Evolutionary conservation across 1,140 invertebrate species (phyloP).

Genomic region (Oscheius sp.): DNA sequence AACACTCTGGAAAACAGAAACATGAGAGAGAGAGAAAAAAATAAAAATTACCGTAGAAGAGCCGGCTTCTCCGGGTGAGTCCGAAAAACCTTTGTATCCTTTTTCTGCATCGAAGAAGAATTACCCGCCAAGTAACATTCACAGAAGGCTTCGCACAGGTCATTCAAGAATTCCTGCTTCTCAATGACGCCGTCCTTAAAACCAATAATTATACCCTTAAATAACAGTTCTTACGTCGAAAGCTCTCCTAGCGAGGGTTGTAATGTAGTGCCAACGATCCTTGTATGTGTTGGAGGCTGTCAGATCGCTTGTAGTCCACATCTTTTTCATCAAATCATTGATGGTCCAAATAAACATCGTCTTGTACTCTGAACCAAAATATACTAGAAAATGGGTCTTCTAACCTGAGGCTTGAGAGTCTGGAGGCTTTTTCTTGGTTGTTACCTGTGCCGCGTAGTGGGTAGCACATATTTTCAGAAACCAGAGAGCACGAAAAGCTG

Average conservation of each 20-base stretch:
- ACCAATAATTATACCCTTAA: not conserved
- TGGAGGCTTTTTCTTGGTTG: too few species aligned
- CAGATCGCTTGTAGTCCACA: not conserved
- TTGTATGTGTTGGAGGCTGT: not conserved
- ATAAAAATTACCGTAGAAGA: not conserved
- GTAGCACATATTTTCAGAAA: not conserved
- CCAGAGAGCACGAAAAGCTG: slow-evolving; percentile 3
- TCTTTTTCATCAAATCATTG: not conserved
- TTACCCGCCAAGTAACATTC: not conserved
- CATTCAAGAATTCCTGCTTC: slow-evolving; percentile 23
- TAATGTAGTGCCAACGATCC: not conserved
- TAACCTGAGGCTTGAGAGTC: too few species aligned
- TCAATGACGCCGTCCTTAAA: slow-evolving; percentile 23
- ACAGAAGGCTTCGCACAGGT: slow-evolving; percentile 12
- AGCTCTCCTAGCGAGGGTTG: not conserved
- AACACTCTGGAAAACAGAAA: not conserved
- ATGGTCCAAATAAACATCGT: too few species aligned
- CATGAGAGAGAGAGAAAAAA: not conserved
- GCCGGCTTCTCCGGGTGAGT: not conserved
- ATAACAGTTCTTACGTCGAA: not conserved
- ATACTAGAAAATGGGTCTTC: too few species aligned
- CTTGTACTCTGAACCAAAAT: too few species aligned
- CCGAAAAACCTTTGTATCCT: not conserved
- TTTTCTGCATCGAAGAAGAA: not conserved
- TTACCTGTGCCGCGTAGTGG: not conserved